phyloP scores from a whole-genome alignment of 2,888 invertebrate genomes.

The Oligia fasciuncula region DNA sequence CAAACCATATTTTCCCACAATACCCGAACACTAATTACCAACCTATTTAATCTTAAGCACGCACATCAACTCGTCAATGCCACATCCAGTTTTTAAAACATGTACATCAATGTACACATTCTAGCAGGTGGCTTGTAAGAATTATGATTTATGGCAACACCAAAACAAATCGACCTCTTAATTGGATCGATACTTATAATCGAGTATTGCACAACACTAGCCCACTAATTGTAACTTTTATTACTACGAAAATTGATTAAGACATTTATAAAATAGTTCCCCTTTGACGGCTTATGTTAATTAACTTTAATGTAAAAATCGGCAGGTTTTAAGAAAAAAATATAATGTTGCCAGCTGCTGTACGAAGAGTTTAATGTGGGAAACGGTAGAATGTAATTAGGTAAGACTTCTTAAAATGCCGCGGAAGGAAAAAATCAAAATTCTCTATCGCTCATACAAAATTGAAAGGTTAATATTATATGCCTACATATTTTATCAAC shows the following conservation, averaged over 20 bases:
- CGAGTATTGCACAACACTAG: conserved; percentile 75
- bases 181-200: conserved; percentile 76
- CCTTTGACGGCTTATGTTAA: conserved; percentile 64
- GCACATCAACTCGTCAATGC: conserved; percentile 54
- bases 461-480: not conserved
- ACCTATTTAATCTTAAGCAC: not conserved
- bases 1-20: not conserved
- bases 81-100: conserved; percentile 66
- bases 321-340: conserved; percentile 57
- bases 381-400: conserved; percentile 31
- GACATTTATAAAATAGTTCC: conserved; percentile 61
- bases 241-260: conserved; percentile 69
- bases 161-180: conserved; percentile 84
- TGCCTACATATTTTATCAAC: no score
- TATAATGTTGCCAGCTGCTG: conserved; percentile 38
- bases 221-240: conserved; percentile 66
- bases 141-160: conserved; percentile 84
- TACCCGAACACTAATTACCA: not conserved
- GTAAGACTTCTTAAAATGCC: conserved; percentile 1
- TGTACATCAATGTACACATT: conserved; percentile 60
- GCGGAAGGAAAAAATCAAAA: not conserved
- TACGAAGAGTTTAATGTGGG: conserved; percentile 31
- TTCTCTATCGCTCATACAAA: not conserved
- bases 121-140: conserved; percentile 76
- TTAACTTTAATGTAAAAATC: conserved; percentile 63